Conservation (phyloP, 35 echinoderm and acorn worm species). For the Patiria miniata region DNA sequence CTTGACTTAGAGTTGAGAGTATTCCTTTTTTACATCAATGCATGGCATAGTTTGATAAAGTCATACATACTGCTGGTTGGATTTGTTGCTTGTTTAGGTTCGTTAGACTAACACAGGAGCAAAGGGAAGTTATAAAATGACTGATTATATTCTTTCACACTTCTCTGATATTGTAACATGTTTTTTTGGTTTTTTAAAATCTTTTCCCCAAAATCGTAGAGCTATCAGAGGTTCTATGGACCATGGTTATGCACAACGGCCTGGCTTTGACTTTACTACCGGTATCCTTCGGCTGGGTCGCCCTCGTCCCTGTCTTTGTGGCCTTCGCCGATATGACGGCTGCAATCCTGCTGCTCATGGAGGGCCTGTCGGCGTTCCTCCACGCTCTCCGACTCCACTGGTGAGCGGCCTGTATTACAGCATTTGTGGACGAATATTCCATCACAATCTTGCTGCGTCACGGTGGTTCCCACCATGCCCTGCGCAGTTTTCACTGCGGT, state of each 20-base stretch:
- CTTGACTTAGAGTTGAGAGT: too few relatives aligned
- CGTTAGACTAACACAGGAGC: too few relatives aligned
- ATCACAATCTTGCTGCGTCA: neutral
- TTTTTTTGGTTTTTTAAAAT: too few relatives aligned
- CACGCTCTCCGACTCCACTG: constrained; percentile 87
- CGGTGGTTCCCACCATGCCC: too few relatives aligned
- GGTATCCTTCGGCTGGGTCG: constrained; percentile 1
- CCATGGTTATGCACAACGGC: constrained; percentile 77
- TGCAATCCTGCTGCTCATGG: constrained; percentile 82
- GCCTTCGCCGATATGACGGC: constrained; percentile 72
- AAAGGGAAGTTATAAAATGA: too few relatives aligned
- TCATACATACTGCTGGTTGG: too few relatives aligned
- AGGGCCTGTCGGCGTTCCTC: constrained; percentile 90
- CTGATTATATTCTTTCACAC: too few relatives aligned
- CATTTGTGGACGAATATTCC: neutral
- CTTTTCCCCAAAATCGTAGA: constrained; percentile 54
- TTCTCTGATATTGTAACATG: too few relatives aligned
- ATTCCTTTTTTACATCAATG: too few relatives aligned
- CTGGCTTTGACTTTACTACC: neutral
- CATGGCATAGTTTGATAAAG: too few relatives aligned
- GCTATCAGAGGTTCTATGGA: constrained; percentile 92
- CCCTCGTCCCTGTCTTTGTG: constrained; percentile 51
- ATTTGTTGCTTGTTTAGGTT: too few relatives aligned
- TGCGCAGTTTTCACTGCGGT: neutral
- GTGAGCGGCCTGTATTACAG: constrained; percentile 56